Conservation (phyloP, 2,888 invertebrate species). For the Holacanthella duospinosa region DNA sequence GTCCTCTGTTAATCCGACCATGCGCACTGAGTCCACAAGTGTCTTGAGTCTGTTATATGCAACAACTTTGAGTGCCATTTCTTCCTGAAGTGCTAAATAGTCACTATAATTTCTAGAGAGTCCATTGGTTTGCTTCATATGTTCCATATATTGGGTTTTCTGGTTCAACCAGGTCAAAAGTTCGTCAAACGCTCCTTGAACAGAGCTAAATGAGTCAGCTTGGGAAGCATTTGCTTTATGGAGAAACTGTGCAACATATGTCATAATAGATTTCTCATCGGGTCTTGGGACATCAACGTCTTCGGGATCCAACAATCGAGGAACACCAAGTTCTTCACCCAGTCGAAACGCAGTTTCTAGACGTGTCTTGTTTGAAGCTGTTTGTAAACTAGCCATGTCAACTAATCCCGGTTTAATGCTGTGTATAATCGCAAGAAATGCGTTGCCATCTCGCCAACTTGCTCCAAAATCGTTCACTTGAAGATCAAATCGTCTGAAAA, state of each 20-base stretch:
- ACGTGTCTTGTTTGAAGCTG: slow-evolving; percentile 65
- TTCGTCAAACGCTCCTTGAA: slow-evolving; percentile 69
- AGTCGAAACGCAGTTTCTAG: slow-evolving; percentile 87
- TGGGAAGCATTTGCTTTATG: slow-evolving; percentile 53
- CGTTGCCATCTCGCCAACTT: slow-evolving; percentile 91
- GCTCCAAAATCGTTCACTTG: slow-evolving; percentile 56
- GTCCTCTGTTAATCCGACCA: slow-evolving; percentile 68
- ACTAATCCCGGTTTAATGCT: slow-evolving; percentile 86
- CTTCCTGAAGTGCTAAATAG: slow-evolving; percentile 64
- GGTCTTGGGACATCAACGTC: slow-evolving; percentile 92
- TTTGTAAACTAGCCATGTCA: slow-evolving; percentile 69
- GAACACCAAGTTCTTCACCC: slow-evolving; percentile 79
- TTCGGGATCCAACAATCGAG: slow-evolving; percentile 82
- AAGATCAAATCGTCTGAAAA: slow-evolving; percentile 2
- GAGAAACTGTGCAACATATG: slow-evolving; percentile 93
- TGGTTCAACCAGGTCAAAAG: slow-evolving; percentile 72
- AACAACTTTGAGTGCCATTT: slow-evolving; percentile 60
- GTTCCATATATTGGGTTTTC: slow-evolving; percentile 63
- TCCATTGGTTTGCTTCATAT: slow-evolving; percentile 62
- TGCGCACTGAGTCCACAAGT: slow-evolving; percentile 67
- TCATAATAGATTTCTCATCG: slow-evolving; percentile 96
- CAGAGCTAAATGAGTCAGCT: slow-evolving; percentile 50
- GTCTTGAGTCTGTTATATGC: slow-evolving; percentile 66
- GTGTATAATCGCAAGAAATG: slow-evolving; percentile 89
- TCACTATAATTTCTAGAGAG: slow-evolving; percentile 70